Evolutionary conservation across 1,140 invertebrate genomes (phyloP).

Genomic region (Scaptomyza hsui): DNA sequence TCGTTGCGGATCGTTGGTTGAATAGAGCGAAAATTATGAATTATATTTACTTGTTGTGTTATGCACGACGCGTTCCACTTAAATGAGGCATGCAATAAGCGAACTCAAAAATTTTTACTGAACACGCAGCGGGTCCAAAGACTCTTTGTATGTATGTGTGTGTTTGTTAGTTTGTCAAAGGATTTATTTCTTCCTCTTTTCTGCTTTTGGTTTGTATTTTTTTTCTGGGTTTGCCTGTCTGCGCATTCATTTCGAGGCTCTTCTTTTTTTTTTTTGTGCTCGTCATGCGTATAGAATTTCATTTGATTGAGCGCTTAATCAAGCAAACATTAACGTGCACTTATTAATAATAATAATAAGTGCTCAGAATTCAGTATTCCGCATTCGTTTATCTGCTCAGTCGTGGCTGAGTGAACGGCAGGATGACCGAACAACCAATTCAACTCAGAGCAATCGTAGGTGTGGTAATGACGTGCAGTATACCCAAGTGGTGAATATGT

Average conservation of each 20-base stretch:
- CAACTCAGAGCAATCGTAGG: neutral
- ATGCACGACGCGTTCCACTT: constrained; percentile 35
- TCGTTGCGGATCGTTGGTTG: constrained; percentile 27
- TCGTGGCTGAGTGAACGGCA: constrained; percentile 66
- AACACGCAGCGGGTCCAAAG: constrained; percentile 31
- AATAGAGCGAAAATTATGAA: constrained; percentile 67
- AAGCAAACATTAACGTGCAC: constrained; percentile 81
- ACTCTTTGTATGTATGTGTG: neutral
- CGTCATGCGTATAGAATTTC: constrained; percentile 80
- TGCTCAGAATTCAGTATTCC: constrained; percentile 34
- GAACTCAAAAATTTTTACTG: constrained; percentile 40
- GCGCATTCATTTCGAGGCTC: constrained; percentile 38
- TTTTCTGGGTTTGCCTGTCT: constrained; percentile 28
- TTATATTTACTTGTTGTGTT: constrained; percentile 67
- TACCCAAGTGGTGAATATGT: no score
- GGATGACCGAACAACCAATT: neutral
- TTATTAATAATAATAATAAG: constrained; percentile 80
- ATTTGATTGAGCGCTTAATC: constrained; percentile 81
- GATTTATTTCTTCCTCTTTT: constrained; percentile 30
- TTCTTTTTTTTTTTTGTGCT: constrained; percentile 42
- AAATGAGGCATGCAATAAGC: constrained; percentile 58
- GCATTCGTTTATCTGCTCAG: constrained; percentile 72
- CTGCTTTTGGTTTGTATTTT: neutral
- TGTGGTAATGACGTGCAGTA: constrained; percentile 12
- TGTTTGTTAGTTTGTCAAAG: constrained; percentile 23